phyloP scores from a whole-genome alignment of 2,888 invertebrate species.

The Drosophila meridionalis region DNA sequence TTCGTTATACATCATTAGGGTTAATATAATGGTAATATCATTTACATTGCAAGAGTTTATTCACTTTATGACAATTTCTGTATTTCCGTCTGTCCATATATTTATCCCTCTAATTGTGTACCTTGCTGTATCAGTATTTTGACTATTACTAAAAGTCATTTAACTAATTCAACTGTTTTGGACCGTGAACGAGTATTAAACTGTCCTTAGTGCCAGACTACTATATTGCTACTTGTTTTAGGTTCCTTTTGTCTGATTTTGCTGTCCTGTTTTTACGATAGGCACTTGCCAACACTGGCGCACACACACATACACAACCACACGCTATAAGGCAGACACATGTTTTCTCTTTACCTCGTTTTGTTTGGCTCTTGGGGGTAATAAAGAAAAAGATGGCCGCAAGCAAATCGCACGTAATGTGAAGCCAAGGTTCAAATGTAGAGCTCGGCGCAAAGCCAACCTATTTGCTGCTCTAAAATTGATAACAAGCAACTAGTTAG shows the following conservation, averaged over 20 bases:
- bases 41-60: too few species aligned
- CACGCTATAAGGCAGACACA: neutral
- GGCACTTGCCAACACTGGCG: constrained; percentile 1
- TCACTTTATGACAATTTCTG: too few species aligned
- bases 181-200: neutral
- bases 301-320: neutral
- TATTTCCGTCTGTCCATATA: too few species aligned
- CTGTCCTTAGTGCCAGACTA: neutral
- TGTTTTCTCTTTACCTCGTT: constrained; percentile 16
- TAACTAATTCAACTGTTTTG: neutral
- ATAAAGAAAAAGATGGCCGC: constrained; percentile 18
- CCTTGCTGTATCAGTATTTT: too few species aligned
- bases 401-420: constrained; percentile 30
- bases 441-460: neutral
- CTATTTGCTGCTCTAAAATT: constrained; percentile 3
- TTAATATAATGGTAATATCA: too few species aligned
- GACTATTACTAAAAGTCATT: too few species aligned
- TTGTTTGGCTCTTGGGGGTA: constrained; percentile 18
- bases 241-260: neutral
- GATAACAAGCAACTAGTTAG: constrained; percentile 1
- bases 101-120: too few species aligned
- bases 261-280: constrained; percentile 3
- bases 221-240: neutral
- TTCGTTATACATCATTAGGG: too few species aligned
- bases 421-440: constrained; percentile 10